Percentiles rank a stretch among this genome's conserved stretches.
Conservation (phyloP, 2,888 invertebrate species). For the Ochropacha duplaris region DNA sequence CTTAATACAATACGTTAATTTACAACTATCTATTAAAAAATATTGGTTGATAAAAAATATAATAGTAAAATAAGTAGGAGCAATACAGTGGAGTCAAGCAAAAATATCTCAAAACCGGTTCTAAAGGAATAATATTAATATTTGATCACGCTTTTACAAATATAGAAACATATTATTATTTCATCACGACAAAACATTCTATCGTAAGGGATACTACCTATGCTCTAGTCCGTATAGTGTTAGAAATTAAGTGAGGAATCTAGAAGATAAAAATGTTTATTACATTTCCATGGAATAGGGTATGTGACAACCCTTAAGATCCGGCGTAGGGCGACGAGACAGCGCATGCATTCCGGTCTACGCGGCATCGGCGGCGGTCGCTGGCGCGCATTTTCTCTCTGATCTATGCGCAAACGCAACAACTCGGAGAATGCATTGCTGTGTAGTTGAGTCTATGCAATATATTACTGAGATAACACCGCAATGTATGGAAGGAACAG, state of each 20-base stretch:
- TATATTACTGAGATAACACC: conserved; percentile 34
- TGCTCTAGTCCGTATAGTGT: neutral
- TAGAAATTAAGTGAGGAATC: neutral
- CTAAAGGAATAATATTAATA: neutral
- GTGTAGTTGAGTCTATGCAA: conserved; percentile 17
- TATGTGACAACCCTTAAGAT: neutral
- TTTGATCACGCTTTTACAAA: neutral
- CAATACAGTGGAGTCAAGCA: too few relatives aligned
- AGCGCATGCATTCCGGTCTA: conserved; percentile 15
- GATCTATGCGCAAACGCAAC: conserved; percentile 36
- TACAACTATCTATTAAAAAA: too few relatives aligned
- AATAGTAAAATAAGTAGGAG: too few relatives aligned
- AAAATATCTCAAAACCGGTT: neutral
- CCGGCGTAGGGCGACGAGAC: conserved; percentile 19
- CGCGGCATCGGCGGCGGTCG: conserved; percentile 2
- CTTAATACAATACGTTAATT: too few relatives aligned
- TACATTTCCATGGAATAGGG: neutral
- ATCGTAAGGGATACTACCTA: neutral
- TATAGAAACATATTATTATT: neutral
- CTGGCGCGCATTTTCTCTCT: conserved; percentile 29
- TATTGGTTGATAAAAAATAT: too few relatives aligned
- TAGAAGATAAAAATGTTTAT: neutral
- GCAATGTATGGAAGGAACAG: conserved; percentile 16
- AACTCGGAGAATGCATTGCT: conserved; percentile 29
- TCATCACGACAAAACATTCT: neutral